A percentile compares a stretch with the other conserved stretches of the same genome.
These are phyloP conservation scores for Balearica regulorum DNA, from an alignment of 2,797 vertebrate species.

Conservation along the genomic window DNA sequence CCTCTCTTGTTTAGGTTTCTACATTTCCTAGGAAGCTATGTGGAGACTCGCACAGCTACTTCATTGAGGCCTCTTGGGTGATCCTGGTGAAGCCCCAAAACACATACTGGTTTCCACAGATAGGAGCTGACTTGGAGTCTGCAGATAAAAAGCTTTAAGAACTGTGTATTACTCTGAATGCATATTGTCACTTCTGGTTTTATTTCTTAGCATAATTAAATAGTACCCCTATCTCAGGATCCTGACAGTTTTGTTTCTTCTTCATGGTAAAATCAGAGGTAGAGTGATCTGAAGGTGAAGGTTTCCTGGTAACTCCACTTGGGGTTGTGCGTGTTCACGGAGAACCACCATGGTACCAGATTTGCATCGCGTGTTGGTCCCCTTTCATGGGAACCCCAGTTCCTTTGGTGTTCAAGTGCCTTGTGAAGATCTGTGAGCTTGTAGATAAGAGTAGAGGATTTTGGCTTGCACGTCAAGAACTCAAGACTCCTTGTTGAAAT, in stretches of 20 bases:
- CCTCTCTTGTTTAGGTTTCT: neutral
- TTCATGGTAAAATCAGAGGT: neutral
- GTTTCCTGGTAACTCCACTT: neutral
- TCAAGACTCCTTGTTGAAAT: neutral
- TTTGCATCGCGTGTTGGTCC: rapidly evolving
- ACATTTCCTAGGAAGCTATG: neutral
- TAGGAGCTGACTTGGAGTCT: neutral
- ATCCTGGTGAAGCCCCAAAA: neutral
- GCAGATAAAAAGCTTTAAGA: neutral
- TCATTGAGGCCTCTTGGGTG: neutral
- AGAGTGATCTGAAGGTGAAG: neutral
- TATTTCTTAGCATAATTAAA: neutral
- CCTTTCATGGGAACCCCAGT: neutral
- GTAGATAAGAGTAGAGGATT: neutral
- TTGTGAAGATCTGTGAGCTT: neutral
- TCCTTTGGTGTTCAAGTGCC: neutral
- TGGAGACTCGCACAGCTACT: neutral
- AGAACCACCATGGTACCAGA: rapidly evolving
- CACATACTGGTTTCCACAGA: neutral
- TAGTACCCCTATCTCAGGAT: neutral
- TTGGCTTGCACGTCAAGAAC: neutral
- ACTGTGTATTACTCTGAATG: neutral
- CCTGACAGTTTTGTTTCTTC: neutral
- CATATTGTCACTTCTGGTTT: rapidly evolving
- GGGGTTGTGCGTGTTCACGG: neutral